Evolutionary conservation across 2,113 vertebrate species (phyloP).

Genomic region (Carettochelys insculpta): DNA sequence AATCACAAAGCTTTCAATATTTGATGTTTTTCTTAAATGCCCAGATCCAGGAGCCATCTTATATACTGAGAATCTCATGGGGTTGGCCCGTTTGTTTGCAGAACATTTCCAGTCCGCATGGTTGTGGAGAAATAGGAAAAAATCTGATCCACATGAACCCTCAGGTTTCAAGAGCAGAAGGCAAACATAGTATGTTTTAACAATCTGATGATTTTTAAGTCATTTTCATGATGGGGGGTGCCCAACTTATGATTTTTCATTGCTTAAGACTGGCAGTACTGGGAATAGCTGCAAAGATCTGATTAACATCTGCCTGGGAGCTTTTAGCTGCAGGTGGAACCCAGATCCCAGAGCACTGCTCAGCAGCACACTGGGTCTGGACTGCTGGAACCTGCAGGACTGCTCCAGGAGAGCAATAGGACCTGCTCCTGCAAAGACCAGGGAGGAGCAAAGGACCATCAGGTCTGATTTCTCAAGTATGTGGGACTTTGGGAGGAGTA

Average conservation of each 20-base stretch:
- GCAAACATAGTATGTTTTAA: neutral
- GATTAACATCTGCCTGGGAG: neutral
- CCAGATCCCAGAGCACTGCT: neutral
- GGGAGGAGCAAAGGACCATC: too few species aligned
- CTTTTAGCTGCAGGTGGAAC: too few species aligned
- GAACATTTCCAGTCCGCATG: neutral
- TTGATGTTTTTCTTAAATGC: neutral
- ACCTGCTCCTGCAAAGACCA: too few species aligned
- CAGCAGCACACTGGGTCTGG: neutral
- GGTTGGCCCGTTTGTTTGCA: neutral
- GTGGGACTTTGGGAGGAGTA: too few species aligned
- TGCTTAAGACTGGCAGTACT: neutral
- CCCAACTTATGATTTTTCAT: neutral
- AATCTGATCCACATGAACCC: neutral
- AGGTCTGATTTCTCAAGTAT: too few species aligned
- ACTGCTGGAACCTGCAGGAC: too few species aligned
- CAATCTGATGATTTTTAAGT: neutral
- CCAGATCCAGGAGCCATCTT: neutral
- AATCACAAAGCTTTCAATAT: neutral
- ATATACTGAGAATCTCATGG: neutral
- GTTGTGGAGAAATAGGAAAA: neutral
- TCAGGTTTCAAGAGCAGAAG: neutral
- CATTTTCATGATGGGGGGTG: too few species aligned
- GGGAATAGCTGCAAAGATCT: neutral
- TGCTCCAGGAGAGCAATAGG: neutral